Conservation (phyloP, 1,140 invertebrate genomes). For the Elymnias hypermnestra region DNA sequence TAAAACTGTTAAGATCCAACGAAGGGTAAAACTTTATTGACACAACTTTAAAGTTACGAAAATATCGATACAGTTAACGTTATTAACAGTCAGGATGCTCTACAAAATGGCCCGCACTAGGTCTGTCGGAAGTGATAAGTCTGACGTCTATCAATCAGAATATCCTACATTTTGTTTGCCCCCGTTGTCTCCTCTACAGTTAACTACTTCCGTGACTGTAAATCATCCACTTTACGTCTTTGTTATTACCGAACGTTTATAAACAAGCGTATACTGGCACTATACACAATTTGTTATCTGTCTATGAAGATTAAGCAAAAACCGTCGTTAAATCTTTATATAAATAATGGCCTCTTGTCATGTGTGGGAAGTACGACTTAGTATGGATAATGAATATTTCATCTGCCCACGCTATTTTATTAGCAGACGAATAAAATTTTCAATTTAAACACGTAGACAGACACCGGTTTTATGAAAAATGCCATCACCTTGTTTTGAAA, state of each 20-base stretch:
- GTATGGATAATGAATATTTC: conserved; percentile 13
- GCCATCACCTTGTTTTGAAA: too few relatives aligned
- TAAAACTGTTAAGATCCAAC: too few relatives aligned
- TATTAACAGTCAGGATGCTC: conserved; percentile 2
- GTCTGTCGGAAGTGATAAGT: conserved; percentile 22
- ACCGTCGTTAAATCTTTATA: conserved; percentile 8
- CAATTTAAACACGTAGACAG: conserved; percentile 3
- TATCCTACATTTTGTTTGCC: conserved; percentile 25
- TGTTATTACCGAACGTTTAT: conserved; percentile 29
- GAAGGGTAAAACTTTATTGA: not conserved
- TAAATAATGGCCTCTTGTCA: conserved; percentile 9
- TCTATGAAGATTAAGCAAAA: conserved; percentile 11
- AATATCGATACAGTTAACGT: not conserved
- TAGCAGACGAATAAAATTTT: not conserved
- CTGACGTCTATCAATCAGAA: conserved; percentile 29
- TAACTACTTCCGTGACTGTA: conserved; percentile 44
- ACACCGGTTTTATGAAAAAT: too few relatives aligned
- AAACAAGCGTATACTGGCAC: conserved; percentile 19
- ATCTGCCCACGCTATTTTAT: conserved; percentile 13
- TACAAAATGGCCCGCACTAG: not conserved
- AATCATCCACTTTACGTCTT: conserved; percentile 42
- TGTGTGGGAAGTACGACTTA: conserved; percentile 13
- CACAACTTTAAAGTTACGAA: not conserved
- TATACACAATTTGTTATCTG: conserved; percentile 15
- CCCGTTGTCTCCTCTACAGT: conserved; percentile 27